These are phyloP conservation scores for Tetranychus urticae DNA, from an alignment of 1,140 invertebrate species.

Conservation along the genomic window DNA sequence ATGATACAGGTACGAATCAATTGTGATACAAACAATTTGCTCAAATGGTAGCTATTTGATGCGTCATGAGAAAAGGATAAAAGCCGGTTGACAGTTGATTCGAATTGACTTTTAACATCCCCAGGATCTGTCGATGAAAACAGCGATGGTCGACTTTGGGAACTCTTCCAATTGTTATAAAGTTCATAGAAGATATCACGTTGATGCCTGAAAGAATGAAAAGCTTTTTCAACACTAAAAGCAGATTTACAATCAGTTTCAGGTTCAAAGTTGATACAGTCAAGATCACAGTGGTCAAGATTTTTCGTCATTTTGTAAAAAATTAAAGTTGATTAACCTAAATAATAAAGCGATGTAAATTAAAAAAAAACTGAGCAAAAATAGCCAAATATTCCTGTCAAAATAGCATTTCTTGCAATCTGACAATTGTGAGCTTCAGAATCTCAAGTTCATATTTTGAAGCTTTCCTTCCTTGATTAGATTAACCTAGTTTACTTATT, in stretches of 20 bases:
- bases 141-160: conserved; percentile 6
- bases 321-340: too few relatives aligned
- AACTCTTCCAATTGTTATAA: conserved; percentile 22
- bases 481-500: too few relatives aligned
- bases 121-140: conserved; percentile 16
- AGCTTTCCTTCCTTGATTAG: too few relatives aligned
- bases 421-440: too few relatives aligned
- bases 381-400: too few relatives aligned
- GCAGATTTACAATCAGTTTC: conserved; percentile 60
- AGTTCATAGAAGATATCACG: conserved; percentile 55
- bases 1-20: conserved; percentile 33
- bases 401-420: too few relatives aligned
- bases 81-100: conserved; percentile 31
- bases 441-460: too few relatives aligned
- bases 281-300: too few relatives aligned
- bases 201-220: conserved; percentile 53
- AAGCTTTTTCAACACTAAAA: conserved; percentile 44
- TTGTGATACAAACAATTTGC: conserved; percentile 47
- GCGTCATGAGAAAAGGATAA: conserved; percentile 31
- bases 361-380: too few relatives aligned
- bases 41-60: conserved; percentile 47
- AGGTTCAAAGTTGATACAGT: conserved; percentile 32
- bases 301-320: too few relatives aligned
- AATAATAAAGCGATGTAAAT: too few relatives aligned
- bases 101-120: conserved; percentile 1